Conservation (phyloP, 2,888 invertebrate species). For the Carpatolechia fugitivella region DNA sequence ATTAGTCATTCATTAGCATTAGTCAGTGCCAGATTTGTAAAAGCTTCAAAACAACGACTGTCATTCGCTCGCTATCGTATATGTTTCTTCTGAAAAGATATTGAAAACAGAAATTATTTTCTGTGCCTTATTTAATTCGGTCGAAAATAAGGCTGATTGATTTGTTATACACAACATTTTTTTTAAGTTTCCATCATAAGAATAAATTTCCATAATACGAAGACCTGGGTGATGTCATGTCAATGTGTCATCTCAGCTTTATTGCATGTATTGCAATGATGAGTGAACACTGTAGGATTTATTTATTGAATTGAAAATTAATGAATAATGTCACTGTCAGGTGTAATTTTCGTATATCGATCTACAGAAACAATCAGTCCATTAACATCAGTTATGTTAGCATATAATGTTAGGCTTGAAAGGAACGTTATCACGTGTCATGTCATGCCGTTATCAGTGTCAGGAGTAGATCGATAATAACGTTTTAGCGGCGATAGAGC, state of each 20-base stretch:
- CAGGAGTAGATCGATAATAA: constrained; percentile 63
- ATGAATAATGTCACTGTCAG: too few relatives aligned
- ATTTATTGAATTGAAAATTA: too few relatives aligned
- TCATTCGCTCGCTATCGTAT: neutral
- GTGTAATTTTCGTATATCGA: neutral
- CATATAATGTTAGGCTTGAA: constrained; percentile 15
- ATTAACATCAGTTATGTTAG: neutral
- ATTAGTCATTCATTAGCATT: constrained; percentile 5
- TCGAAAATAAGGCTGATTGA: neutral
- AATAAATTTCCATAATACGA: too few relatives aligned
- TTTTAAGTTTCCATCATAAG: neutral
- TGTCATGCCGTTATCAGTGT: constrained; percentile 49
- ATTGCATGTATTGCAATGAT: neutral
- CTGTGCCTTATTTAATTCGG: neutral
- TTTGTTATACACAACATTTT: neutral
- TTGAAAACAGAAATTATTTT: neutral
- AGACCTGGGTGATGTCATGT: neutral
- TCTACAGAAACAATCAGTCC: neutral
- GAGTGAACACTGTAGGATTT: too few relatives aligned
- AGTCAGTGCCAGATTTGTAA: constrained; percentile 8
- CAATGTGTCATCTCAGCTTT: too few relatives aligned
- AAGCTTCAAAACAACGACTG: constrained; percentile 3
- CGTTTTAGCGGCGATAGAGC: constrained; percentile 66
- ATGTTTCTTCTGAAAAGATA: neutral
- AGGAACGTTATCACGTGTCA: constrained; percentile 56